A percentile compares a stretch with the other conserved stretches of the same genome.
Conservation (phyloP, 2,888 invertebrate species). For the Chloromyia formosa region DNA sequence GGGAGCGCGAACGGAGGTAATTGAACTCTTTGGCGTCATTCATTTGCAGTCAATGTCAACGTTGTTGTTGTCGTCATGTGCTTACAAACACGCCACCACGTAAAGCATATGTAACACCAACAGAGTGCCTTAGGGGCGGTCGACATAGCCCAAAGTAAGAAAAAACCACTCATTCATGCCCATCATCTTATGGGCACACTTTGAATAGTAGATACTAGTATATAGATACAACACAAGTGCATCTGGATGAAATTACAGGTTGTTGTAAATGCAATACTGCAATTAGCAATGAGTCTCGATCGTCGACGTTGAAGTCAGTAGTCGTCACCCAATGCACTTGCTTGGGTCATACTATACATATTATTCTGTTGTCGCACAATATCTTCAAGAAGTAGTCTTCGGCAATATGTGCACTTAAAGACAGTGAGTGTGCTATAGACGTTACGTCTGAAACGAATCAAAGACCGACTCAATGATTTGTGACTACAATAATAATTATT, state of each 20-base stretch:
- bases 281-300: slow-evolving; percentile 21
- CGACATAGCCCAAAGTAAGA: not conserved
- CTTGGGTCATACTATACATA: not conserved
- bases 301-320: not conserved
- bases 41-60: slow-evolving; percentile 48
- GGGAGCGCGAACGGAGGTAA: slow-evolving; percentile 43
- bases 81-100: too few species aligned
- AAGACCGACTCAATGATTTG: slow-evolving; percentile 23
- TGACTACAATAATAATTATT: slow-evolving; percentile 28
- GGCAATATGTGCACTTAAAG: too few species aligned
- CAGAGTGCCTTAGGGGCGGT: not conserved
- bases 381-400: too few species aligned
- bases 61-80: slow-evolving; percentile 19
- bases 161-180: not conserved
- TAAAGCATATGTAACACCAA: too few species aligned
- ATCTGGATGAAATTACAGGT: not conserved
- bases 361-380: too few species aligned
- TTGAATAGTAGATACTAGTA: too few species aligned
- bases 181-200: not conserved
- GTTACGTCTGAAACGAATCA: not conserved
- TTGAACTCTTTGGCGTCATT: slow-evolving; percentile 49
- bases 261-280: slow-evolving; percentile 31
- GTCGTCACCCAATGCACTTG: not conserved
- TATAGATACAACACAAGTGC: slow-evolving; percentile 11
- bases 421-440: slow-evolving; percentile 2